Conservation (phyloP, 2,113 vertebrate genomes). For the Physeter macrocephalus region DNA sequence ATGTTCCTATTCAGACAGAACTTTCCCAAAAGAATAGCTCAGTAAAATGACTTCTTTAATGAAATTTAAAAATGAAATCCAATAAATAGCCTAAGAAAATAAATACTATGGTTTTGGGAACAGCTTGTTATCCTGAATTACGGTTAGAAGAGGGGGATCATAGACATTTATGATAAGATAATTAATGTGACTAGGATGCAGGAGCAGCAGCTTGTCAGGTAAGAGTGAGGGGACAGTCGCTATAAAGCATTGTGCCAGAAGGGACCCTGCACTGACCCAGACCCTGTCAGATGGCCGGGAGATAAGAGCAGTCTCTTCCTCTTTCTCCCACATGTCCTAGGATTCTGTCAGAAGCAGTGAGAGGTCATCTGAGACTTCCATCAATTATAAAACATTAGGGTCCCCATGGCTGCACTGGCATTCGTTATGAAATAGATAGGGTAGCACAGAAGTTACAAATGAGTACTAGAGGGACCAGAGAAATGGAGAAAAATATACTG, state of each 20-base stretch:
- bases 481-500: not conserved
- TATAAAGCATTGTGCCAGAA: too few species aligned
- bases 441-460: not conserved
- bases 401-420: not conserved
- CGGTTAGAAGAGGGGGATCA: not conserved
- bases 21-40: not conserved
- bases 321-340: not conserved
- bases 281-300: not conserved
- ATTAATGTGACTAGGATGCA: not conserved
- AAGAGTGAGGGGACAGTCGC: not conserved
- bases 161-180: not conserved
- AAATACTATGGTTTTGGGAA: not conserved
- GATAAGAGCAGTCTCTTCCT: not conserved
- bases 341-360: not conserved
- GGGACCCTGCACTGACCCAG: too few species aligned
- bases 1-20: not conserved
- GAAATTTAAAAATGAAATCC: not conserved
- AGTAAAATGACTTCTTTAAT: slow-evolving; percentile 26
- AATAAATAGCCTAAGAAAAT: slow-evolving; percentile 16
- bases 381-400: not conserved
- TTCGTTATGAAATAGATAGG: not conserved
- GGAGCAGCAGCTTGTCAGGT: not conserved
- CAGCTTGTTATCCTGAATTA: not conserved
- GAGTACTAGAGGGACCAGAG: not conserved
- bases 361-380: not conserved